These are phyloP conservation scores for Aegotheles bennettii DNA, from an alignment of 2,113 vertebrate genomes.

Conservation along the genomic window DNA sequence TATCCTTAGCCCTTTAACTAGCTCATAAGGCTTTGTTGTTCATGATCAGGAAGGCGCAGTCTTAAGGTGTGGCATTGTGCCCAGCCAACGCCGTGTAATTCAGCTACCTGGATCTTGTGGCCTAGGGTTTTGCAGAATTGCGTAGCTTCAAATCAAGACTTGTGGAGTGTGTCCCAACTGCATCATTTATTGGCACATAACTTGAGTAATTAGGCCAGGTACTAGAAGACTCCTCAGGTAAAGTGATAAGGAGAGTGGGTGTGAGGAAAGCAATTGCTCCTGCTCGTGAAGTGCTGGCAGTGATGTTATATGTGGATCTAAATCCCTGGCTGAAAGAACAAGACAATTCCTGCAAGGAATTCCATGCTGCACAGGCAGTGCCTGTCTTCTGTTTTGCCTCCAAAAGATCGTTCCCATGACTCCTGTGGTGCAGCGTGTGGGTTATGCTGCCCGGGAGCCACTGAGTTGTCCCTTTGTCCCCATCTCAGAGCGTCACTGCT, in stretches of 20 bases:
- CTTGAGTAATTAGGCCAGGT: not conserved
- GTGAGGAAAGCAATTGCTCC: not conserved
- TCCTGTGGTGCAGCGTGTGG: not conserved
- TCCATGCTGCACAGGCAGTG: not conserved
- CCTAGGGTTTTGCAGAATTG: constrained; percentile 42
- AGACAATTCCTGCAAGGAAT: not conserved
- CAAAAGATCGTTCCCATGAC: not conserved
- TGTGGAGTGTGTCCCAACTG: not conserved
- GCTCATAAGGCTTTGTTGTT: not conserved
- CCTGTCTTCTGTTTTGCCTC: not conserved
- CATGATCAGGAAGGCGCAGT: not conserved
- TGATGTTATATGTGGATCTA: not conserved
- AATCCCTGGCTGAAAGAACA: not conserved
- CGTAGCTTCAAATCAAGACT: constrained; percentile 3
- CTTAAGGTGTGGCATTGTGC: not conserved
- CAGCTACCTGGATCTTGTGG: not conserved
- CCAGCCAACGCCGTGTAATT: not conserved
- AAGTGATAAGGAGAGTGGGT: not conserved
- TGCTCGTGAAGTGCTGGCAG: not conserved
- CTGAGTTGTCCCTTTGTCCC: not conserved
- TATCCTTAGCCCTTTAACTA: not conserved
- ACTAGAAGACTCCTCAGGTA: not conserved
- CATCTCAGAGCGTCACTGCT: not conserved
- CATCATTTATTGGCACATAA: constrained; percentile 7
- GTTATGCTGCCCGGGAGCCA: not conserved